Conservation (phyloP, 2,888 invertebrate genomes). For the Pachliopta kotzebuea region DNA sequence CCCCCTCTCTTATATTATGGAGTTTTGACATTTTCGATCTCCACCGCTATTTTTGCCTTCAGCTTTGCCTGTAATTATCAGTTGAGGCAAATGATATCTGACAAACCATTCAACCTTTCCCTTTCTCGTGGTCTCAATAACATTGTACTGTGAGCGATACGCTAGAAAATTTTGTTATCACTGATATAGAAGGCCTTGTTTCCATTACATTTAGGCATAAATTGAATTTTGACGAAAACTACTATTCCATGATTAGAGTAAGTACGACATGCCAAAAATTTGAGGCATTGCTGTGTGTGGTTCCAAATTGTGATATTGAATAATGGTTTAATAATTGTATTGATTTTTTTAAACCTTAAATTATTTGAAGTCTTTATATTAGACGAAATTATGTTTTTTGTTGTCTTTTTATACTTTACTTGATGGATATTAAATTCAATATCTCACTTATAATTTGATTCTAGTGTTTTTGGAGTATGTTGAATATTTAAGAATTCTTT, state of each 20-base stretch:
- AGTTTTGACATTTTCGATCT: no score
- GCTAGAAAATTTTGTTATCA: no score
- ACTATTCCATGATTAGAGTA: slow-evolving; percentile 13
- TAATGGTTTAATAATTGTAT: not conserved
- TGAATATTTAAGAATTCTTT: slow-evolving; percentile 3
- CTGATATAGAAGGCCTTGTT: not conserved
- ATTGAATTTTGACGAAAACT: slow-evolving; percentile 24
- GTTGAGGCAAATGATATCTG: no score
- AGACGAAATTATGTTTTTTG: not conserved
- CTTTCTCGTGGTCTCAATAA: no score
- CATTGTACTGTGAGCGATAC: no score
- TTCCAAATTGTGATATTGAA: not conserved
- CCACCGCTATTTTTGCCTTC: no score
- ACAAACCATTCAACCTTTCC: no score
- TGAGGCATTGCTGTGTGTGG: not conserved
- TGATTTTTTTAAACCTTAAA: not conserved
- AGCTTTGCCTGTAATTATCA: no score
- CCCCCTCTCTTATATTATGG: no score
- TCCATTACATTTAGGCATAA: slow-evolving; percentile 23
- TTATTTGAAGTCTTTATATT: not conserved
- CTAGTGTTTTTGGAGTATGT: slow-evolving; percentile 4
- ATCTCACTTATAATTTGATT: slow-evolving; percentile 13
- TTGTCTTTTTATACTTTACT: slow-evolving; percentile 13
- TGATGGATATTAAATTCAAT: slow-evolving; percentile 2
- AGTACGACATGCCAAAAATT: not conserved